Evolutionary conservation across 2,113 vertebrate species (phyloP), one percentile per base, ranked within the genome.

Genomic region (Hirundichthys speculiger): DNA sequence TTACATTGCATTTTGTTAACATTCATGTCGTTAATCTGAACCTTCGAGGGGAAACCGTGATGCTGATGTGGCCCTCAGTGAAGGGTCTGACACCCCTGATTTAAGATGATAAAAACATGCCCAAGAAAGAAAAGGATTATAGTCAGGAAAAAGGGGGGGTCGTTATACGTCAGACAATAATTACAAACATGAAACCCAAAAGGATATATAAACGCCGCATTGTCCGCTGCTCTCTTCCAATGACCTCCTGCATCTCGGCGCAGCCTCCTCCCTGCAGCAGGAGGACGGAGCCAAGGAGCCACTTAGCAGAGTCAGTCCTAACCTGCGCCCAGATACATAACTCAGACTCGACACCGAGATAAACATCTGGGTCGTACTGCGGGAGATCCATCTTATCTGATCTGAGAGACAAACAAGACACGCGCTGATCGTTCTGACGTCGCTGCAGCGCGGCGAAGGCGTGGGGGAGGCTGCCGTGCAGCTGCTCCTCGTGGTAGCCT

Each of bases 331-430:
- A 15, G 68, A 81, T 63, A 21, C 75, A 74, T 71, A 75, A 80
- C 75, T 85, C 73, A 76, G 15, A 14, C 39, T 58, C 40, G 67
- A 68, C 74, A 74, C 75, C 12, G 1, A 66, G 82, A 80, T 84
- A 80, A 87, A 75, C 76, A 87, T 86, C 80, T 80, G 72, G 83
- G 75, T 73, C 81, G 79, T 53, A 68, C 62, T 80, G 42, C 60
- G 72, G 69, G 68, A 76, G 60, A 74, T 71, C 74, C 51, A 73
- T 83, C 75, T 82, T 54, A 79, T 85, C 77, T 72, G 74, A 82
- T 80, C 73, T 13, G 27, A 1, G 40, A 52, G 63, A 81, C 66
- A 62, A 69, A 82, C 75, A 69, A 64, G 80, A 73, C 54, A 13
- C 57, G 50, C 57, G 55, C 57, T 73, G 60, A 83, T 79, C n/a